Conservation (phyloP, 2,113 vertebrate genomes). For the Platichthys stellatus region DNA sequence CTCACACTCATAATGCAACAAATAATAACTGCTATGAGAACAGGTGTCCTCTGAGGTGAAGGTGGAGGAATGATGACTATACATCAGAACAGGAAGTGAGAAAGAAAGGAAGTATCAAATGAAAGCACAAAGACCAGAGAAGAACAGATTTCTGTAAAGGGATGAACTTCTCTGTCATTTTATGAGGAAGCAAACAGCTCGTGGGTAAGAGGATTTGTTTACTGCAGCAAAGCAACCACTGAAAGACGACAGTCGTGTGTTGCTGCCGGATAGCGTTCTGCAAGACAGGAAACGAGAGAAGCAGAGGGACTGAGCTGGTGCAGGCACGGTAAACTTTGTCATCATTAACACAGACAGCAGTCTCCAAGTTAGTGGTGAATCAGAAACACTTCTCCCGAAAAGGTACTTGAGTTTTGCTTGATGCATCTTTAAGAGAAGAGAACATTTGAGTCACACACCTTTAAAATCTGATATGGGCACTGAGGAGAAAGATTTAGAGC, state of each 20-base stretch:
- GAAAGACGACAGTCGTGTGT: slow-evolving; percentile 6
- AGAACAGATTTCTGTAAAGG: slow-evolving; percentile 5
- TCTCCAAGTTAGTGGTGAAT: background rate
- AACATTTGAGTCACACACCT: background rate
- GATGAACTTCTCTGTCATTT: slow-evolving; percentile 35
- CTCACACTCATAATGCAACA: background rate
- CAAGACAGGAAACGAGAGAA: slow-evolving; percentile 72
- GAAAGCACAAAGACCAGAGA: slow-evolving; percentile 8
- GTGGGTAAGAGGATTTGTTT: background rate
- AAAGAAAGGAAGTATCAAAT: slow-evolving; percentile 30
- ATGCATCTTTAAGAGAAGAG: slow-evolving; percentile 23
- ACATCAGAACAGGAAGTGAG: slow-evolving; percentile 41
- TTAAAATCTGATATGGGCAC: slow-evolving; percentile 73
- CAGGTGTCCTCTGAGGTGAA: background rate
- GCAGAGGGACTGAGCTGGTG: slow-evolving; percentile 15
- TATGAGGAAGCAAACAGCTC: slow-evolving; percentile 44
- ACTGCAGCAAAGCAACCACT: slow-evolving; percentile 50
- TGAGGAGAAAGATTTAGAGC: slow-evolving; percentile 71
- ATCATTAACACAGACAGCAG: background rate
- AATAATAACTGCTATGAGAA: background rate
- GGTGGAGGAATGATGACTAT: no score
- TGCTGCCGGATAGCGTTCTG: slow-evolving; percentile 50
- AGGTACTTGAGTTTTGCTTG: slow-evolving; percentile 5
- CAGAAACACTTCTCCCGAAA: slow-evolving; percentile 1
- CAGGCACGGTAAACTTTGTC: background rate